phyloP scores from a whole-genome alignment of 2,113 vertebrate genomes.

The Gracilinanus agilis region DNA sequence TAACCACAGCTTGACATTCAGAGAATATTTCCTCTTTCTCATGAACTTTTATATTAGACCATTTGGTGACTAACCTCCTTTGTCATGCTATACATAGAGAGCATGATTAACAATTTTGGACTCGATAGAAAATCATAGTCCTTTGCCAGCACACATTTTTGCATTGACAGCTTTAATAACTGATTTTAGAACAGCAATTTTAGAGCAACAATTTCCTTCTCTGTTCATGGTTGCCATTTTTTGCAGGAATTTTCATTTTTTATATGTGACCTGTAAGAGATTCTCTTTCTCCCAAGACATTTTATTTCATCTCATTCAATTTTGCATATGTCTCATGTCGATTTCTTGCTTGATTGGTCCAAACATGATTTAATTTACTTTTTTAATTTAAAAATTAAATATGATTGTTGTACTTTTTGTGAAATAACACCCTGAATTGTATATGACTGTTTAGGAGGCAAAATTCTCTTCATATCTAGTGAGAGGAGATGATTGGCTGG shows the following conservation, averaged over 20 bases:
- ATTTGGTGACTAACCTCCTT: background rate
- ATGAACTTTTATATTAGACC: slow-evolving; percentile 9
- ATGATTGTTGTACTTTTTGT: background rate
- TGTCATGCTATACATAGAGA: slow-evolving; percentile 5
- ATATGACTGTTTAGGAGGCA: background rate
- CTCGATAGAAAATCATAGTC: slow-evolving; percentile 20
- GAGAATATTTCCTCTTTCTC: background rate
- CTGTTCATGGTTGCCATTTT: background rate
- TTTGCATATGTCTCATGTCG: background rate
- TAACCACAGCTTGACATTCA: background rate
- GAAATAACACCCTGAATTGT: background rate
- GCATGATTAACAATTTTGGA: slow-evolving; percentile 22
- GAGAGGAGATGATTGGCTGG: background rate
- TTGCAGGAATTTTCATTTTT: slow-evolving; percentile 22
- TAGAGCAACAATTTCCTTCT: background rate
- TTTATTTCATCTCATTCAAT: slow-evolving; percentile 6
- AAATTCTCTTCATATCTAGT: background rate
- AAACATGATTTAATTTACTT: background rate
- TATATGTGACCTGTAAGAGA: slow-evolving; percentile 5
- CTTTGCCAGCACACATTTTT: slow-evolving; percentile 14
- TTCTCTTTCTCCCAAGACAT: slow-evolving; percentile 12
- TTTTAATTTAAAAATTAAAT: background rate
- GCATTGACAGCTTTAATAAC: background rate
- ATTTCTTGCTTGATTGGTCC: slow-evolving; percentile 8
- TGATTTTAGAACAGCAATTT: background rate